These are phyloP conservation scores for Oxyruncus cristatus DNA, from an alignment of 2,113 vertebrate genomes.

Conservation along the genomic window DNA sequence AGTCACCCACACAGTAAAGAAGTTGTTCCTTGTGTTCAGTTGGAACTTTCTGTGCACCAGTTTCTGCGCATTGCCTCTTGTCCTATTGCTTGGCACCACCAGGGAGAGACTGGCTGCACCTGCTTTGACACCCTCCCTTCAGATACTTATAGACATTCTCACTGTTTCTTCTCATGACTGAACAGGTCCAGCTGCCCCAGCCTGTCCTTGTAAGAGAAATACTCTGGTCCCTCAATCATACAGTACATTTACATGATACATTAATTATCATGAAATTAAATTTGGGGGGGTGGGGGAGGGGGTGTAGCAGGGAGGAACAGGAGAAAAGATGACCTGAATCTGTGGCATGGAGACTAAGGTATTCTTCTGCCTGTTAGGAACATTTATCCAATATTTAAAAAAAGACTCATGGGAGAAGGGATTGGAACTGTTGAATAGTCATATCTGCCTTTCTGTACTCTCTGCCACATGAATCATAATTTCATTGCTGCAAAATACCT, in stretches of 20 bases:
- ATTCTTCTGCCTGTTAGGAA: not conserved
- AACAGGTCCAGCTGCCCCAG: not conserved
- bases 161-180: not conserved
- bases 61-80: not conserved
- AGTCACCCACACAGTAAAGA: not conserved
- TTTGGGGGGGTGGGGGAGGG: accelerated
- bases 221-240: not conserved
- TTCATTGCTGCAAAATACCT: not conserved
- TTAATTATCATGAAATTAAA: not conserved
- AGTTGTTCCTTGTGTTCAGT: not conserved
- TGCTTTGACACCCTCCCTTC: not conserved
- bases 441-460: not conserved
- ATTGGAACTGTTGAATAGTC: not conserved
- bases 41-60: not conserved
- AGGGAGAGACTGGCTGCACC: not conserved
- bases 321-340: not conserved
- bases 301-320: not conserved
- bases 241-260: not conserved
- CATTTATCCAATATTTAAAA: not conserved
- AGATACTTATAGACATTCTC: not conserved
- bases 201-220: not conserved
- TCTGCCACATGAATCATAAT: not conserved
- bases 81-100: not conserved
- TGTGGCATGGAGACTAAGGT: not conserved
- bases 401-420: not conserved